These are phyloP conservation scores for Tychaedon coryphoeus DNA, from an alignment of 2,113 vertebrate genomes.

Conservation along the genomic window DNA sequence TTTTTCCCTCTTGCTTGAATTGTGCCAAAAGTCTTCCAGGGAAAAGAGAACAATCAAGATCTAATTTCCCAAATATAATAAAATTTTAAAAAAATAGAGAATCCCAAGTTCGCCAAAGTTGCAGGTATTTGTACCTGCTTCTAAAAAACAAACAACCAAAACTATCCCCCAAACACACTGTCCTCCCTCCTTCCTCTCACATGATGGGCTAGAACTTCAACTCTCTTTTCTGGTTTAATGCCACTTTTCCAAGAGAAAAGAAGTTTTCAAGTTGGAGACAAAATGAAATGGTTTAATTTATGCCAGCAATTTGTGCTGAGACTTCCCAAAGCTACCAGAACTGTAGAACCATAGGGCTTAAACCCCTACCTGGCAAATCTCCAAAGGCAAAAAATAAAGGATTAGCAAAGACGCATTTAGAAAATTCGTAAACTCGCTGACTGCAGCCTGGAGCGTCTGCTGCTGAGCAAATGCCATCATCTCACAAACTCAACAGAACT, in stretches of 20 bases:
- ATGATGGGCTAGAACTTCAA: background rate
- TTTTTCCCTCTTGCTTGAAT: background rate
- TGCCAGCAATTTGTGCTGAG: background rate
- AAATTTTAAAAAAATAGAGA: too few species aligned
- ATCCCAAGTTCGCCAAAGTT: background rate
- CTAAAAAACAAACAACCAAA: background rate
- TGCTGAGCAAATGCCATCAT: background rate
- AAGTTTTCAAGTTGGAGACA: background rate
- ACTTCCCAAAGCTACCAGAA: background rate
- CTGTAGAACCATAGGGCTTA: background rate
- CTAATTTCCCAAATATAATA: background rate
- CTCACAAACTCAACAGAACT: background rate
- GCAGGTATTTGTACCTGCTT: background rate
- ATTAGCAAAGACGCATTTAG: background rate
- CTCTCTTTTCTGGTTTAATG: background rate
- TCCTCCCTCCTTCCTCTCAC: fast-evolving
- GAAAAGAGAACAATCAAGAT: background rate
- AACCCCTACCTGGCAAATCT: background rate
- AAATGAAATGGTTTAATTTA: background rate
- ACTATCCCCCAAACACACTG: background rate
- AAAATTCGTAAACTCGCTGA: background rate
- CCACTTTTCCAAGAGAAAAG: background rate
- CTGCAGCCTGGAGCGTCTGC: background rate
- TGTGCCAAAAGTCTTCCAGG: background rate
- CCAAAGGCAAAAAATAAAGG: fast-evolving